Evolutionary conservation across 2,113 vertebrate genomes (phyloP), one percentile per base, ranked within the genome.

Genomic region (Tetrao urogallus): DNA sequence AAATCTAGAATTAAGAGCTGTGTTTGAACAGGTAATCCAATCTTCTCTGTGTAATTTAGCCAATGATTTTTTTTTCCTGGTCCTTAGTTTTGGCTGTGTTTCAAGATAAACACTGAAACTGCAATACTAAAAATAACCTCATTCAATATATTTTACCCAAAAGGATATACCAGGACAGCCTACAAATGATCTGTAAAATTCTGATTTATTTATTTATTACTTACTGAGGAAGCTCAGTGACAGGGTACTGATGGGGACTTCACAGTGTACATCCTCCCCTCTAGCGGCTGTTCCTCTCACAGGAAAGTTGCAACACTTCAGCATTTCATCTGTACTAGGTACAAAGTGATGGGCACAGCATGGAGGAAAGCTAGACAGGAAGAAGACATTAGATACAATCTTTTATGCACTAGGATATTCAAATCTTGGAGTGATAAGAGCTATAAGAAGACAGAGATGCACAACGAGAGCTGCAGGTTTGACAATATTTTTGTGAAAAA

Each of bases 21-120:
- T 94, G 90, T 93, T 95, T 96, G 86, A 92, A 93, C 61, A 93
- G 70, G 92, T 94, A 95, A 94, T 91, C 85, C 93, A 94, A 94
- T 94, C 80, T 92, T 42, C 52, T 90, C 73, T 84, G 75, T 87
- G 95, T 94, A 94, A 88, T 88, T 91, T 84, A 95, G 88, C 79
- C 89, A 93, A 71, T 60, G 66, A 25, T 71, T 82, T 82, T 90
- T 67, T 82, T 90, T 64, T 15, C 12, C 12, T 87, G 89, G 57
- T 52, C 66, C 70, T 65, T 88, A 58, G 60, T 90, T 95, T 90
- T 96, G 90, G 58, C 88, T 21, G 12, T 83, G 79, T 76, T 96
- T 94, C 90, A 88, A 74, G 63, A 75, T n/a, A 45, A 78, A 69
- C 0, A 1, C 24, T 88, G 54, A 82, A 88, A 90, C 61, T 79